Base-by-base conservation (phyloP, 1,140 invertebrate species). In the Drosophila micromelanica region DNA sequence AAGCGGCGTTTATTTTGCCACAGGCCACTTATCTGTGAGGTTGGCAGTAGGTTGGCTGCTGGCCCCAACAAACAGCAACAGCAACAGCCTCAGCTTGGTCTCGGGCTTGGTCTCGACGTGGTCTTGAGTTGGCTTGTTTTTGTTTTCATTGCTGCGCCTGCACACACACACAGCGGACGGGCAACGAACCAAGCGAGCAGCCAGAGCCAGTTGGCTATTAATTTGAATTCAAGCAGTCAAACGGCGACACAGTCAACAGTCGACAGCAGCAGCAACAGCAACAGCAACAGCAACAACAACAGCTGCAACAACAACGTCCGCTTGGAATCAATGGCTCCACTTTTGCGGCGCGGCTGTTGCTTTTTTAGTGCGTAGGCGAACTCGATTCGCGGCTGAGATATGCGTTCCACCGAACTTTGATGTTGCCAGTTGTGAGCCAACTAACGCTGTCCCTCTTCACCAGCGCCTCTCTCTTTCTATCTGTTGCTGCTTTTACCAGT, bases 221-320 rank as follows among this genome's bases (percentile, higher is more conserved):
- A 87, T 87, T 87, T 87, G 84, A 89, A 87, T 87, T 89, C 84
- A 87, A 89, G 84, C 84, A 87, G 84, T 87, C 79, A 82, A 87
- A 86, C 56, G 81, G 73, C 73, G 49, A 73, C 70, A 65, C 70
- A 80, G 69, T 76, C 76, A 80, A 86, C 76, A 78, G 54, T 52
- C 45, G 51, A 45, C 48, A 52, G 12, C 45, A 72, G 38, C 49
- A 37, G 9, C 37, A 48, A 42, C 42, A 38, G 3, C 51, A 56
- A 20, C 42, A 49, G 9, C 37, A 48, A 42, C 42, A 38, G 3
- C 51, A 51, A 43, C 67, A 63, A 73, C 46, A 30, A 45, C 76
- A 56, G 17, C 71, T 48, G 63, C 67, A 63, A 67, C 61, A n/a
- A 37, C 73, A 30, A 78, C 80, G 43, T 40, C 60, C 60, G 69